A percentile compares a stretch with the other conserved stretches of the same genome.
Conservation (phyloP, 2,797 vertebrate species). For the Coreius guichenoti region DNA sequence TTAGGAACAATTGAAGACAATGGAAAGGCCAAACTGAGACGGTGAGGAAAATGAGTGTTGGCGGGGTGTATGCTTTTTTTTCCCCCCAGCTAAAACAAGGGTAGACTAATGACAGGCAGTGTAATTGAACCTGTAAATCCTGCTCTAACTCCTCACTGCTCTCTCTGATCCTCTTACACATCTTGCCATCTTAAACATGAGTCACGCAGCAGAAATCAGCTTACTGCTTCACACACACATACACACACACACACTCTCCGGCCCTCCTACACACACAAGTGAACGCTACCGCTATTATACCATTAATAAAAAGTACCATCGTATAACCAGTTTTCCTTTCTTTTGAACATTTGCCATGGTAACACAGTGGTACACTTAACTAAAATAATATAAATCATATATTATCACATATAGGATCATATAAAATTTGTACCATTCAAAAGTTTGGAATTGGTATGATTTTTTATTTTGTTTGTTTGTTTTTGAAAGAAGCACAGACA, state of each 20-base stretch:
- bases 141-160: slow-evolving; percentile 47
- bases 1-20: not conserved
- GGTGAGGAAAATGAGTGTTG: not conserved
- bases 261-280: slow-evolving; percentile 7
- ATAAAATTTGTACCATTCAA: too few species aligned
- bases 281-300: not conserved
- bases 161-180: slow-evolving; percentile 58
- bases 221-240: slow-evolving; percentile 33
- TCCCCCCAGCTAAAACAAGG: not conserved
- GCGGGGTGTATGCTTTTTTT: not conserved
- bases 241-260: slow-evolving; percentile 4
- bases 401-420: too few species aligned
- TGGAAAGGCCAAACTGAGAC: not conserved
- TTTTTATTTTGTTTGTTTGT: too few species aligned
- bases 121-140: slow-evolving; percentile 56
- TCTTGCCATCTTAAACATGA: slow-evolving; percentile 46
- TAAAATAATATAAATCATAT: too few species aligned
- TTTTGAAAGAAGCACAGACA: too few species aligned
- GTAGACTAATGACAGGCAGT: slow-evolving; percentile 46
- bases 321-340: slow-evolving; percentile 4
- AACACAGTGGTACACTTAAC: not conserved
- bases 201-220: slow-evolving; percentile 48
- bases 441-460: too few species aligned
- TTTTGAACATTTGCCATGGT: not conserved
- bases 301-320: slow-evolving; percentile 19